Percentiles rank a stretch among this genome's conserved stretches.
These are phyloP conservation scores for Therioaphis trifolii DNA, from an alignment of 2,888 invertebrate species.

Conservation along the genomic window DNA sequence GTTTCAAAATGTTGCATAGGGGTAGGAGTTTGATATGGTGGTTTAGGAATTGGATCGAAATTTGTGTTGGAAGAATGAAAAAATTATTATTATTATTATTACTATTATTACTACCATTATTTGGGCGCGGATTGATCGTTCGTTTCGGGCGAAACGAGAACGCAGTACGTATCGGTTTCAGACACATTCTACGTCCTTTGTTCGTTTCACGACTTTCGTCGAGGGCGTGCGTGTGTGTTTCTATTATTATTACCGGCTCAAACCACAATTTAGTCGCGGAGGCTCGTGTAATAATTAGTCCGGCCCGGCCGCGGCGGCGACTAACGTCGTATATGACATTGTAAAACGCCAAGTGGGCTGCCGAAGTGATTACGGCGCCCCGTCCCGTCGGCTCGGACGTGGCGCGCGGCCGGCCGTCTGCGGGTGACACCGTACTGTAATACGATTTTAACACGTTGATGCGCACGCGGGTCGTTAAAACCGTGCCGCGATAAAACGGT, in stretches of 20 bases:
- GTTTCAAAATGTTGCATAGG: slow-evolving; percentile 23
- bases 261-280: slow-evolving; percentile 31
- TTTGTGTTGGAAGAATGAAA: slow-evolving; percentile 7
- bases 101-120: no score
- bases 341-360: slow-evolving; percentile 27
- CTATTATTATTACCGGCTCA: slow-evolving; percentile 18
- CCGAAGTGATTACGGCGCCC: not conserved
- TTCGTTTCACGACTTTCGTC: no score
- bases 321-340: slow-evolving; percentile 36
- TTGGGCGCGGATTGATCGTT: no score
- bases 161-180: no score
- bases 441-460: not conserved
- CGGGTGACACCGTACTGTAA: not conserved
- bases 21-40: not conserved
- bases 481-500: not conserved
- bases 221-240: not conserved
- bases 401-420: not conserved
- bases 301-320: not conserved
- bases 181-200: no score
- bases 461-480: not conserved
- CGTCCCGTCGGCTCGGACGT: not conserved
- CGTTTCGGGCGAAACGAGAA: no score
- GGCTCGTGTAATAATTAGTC: slow-evolving; percentile 19
- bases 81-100: no score
- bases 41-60: slow-evolving; percentile 5